These are phyloP conservation scores for Bagarius yarrelli DNA, from an alignment of 2,113 vertebrate genomes.

Conservation along the genomic window DNA sequence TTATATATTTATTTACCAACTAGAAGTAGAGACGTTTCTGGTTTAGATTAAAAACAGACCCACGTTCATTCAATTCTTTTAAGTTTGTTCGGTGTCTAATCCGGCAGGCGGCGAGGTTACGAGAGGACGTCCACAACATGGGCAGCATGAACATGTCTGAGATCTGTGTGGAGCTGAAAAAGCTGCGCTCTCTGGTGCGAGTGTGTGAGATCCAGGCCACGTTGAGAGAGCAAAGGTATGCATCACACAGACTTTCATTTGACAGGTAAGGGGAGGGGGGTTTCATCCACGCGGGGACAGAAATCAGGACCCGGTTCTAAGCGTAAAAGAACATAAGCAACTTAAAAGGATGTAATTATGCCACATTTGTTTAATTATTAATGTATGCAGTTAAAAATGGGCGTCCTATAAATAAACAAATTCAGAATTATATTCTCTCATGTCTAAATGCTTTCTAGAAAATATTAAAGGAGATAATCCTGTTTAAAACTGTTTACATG, in stretches of 20 bases:
- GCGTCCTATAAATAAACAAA: not conserved
- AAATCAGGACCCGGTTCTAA: not conserved
- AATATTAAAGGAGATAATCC: not conserved
- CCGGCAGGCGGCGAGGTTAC: conserved; percentile 85
- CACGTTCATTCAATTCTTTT: not conserved
- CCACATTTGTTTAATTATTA: not conserved
- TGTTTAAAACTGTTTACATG: too few species aligned
- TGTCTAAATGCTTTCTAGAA: not conserved
- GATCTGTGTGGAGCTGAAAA: conserved; percentile 99
- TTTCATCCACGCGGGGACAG: not conserved
- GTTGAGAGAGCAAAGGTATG: conserved; percentile 94
- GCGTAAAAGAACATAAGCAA: not conserved
- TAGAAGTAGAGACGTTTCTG: not conserved
- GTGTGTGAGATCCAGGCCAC: conserved; percentile 99
- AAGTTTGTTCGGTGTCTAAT: not conserved
- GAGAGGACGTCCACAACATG: conserved; percentile 96
- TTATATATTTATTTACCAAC: too few species aligned
- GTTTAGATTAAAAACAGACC: not conserved
- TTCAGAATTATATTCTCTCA: not conserved
- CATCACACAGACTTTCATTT: too few species aligned
- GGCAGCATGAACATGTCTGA: conserved; percentile 98
- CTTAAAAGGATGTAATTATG: not conserved
- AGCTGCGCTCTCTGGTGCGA: conserved; percentile 95
- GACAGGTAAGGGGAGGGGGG: not conserved
- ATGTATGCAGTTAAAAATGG: not conserved